Evolutionary conservation across 2,113 vertebrate genomes (phyloP), one percentile per base, ranked within the genome.

Genomic region (Manacus vitellinus): DNA sequence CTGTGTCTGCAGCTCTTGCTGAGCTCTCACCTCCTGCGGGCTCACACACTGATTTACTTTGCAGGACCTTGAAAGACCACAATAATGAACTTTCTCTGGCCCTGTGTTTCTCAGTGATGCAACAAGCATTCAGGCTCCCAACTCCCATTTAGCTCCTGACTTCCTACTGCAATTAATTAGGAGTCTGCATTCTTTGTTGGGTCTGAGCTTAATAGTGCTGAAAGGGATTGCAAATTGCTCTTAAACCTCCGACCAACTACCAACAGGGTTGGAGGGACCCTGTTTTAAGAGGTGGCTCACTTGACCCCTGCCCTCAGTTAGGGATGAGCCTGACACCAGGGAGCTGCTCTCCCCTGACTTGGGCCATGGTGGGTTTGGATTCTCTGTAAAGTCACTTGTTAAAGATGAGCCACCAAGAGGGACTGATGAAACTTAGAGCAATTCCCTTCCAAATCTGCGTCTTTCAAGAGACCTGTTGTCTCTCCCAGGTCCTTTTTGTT

Each of bases 91-190:
- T 77, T 91, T 76, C 63, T 54, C 63, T 54, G 68, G 63, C 61
- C 71, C 52, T 61, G 51, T 56, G 61, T 95, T 81, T 92, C 67
- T 55, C 70, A 46, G 61, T 43, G 88, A 47, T 84, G 89, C 89
- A 92, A 77, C 86, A 92, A 89, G 83, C 93, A 75, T 67, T 87
- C 80, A 49, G 3, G 4, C 71, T 90, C 66, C 68, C 66, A 61
- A 3, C 47, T 94, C 66, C 82, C 52, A 9, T 89, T 79, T 82
- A 87, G 77, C 74, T 93, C 44, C 88, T 5, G 49, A 88, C 81
- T 95, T 92, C 54, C 75, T 85, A 49, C 82, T 83, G 95, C 94
- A 90, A 11, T 92, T 90, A 89, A 92, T 94, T 88, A 92, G 82
- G 66, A 89, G 92, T 55, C 87, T 58, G 65, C 68, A 30, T 84